phyloP scores from a whole-genome alignment of 2,888 invertebrate genomes.

The Cryptocephalus primarius region DNA sequence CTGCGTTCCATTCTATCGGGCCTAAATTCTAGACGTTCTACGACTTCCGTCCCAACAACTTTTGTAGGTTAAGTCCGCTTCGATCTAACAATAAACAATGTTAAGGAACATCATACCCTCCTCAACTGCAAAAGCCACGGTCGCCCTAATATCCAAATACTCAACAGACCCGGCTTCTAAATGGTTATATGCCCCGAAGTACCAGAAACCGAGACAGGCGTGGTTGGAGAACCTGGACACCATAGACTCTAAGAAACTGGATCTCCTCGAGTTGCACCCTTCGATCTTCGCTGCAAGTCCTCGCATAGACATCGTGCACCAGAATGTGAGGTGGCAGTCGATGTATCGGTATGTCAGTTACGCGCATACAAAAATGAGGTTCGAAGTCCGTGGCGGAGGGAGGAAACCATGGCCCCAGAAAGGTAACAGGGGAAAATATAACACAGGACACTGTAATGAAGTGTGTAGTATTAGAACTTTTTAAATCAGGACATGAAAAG shows the following conservation, averaged over 20 bases:
- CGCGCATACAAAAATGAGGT: constrained; percentile 64
- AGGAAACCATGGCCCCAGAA: constrained; percentile 97
- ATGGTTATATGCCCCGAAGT: constrained; percentile 38
- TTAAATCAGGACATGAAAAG: too few species aligned
- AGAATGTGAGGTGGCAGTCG: constrained; percentile 79
- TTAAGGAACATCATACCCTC: too few species aligned
- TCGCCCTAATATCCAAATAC: constrained; percentile 1
- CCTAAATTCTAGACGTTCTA: too few species aligned
- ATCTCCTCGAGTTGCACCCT: constrained; percentile 82
- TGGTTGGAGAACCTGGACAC: constrained; percentile 82
- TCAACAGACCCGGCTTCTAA: constrained; percentile 8
- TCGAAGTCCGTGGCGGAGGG: constrained; percentile 83
- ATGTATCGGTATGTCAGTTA: constrained; percentile 73
- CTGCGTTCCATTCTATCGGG: too few species aligned
- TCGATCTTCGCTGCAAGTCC: constrained; percentile 74
- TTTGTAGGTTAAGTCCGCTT: too few species aligned
- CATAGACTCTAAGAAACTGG: constrained; percentile 65
- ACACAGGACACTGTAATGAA: neutral
- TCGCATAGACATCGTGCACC: constrained; percentile 74
- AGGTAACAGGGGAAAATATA: constrained; percentile 38
- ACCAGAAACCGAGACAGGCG: constrained; percentile 58
- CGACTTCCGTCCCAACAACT: too few species aligned
- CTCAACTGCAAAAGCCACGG: too few species aligned
- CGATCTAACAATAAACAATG: too few species aligned
- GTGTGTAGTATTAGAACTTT: too few species aligned